These are phyloP conservation scores for Trimorus sp. DNA, from an alignment of 2,888 invertebrate genomes.

Conservation along the genomic window DNA sequence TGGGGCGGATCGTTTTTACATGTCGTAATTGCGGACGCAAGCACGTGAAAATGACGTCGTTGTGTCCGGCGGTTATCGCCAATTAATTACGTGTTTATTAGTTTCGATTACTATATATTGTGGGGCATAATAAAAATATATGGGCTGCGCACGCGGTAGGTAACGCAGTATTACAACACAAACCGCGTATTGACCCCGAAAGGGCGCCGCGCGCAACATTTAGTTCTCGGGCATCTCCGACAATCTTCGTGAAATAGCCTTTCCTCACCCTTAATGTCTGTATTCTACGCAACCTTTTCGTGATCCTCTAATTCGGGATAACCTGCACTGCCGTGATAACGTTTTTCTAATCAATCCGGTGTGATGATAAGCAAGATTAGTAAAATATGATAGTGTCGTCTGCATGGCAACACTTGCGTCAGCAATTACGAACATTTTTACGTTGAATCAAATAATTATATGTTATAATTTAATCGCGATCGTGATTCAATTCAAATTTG, in stretches of 20 bases:
- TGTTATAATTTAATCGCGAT: no score
- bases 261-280: constrained; percentile 76
- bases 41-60: constrained; percentile 28
- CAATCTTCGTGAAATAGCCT: constrained; percentile 79
- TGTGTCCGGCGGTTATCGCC: constrained; percentile 19
- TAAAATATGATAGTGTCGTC: no score
- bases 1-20: constrained; percentile 23
- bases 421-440: no score
- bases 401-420: no score
- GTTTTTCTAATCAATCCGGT: constrained; percentile 33
- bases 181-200: constrained; percentile 79
- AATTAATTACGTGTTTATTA: constrained; percentile 42
- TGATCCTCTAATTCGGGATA: constrained; percentile 62
- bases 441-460: no score
- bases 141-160: constrained; percentile 72
- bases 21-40: constrained; percentile 38
- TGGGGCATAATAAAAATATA: constrained; percentile 68
- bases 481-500: no score
- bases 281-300: constrained; percentile 69
- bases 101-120: constrained; percentile 37
- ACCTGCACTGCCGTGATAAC: constrained; percentile 50
- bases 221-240: constrained; percentile 77
- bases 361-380: no score
- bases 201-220: constrained; percentile 78
- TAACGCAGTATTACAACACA: constrained; percentile 76